These are phyloP conservation scores for Eulemur coronatus DNA, from an alignment of 2,797 vertebrate species.

Conservation along the genomic window DNA sequence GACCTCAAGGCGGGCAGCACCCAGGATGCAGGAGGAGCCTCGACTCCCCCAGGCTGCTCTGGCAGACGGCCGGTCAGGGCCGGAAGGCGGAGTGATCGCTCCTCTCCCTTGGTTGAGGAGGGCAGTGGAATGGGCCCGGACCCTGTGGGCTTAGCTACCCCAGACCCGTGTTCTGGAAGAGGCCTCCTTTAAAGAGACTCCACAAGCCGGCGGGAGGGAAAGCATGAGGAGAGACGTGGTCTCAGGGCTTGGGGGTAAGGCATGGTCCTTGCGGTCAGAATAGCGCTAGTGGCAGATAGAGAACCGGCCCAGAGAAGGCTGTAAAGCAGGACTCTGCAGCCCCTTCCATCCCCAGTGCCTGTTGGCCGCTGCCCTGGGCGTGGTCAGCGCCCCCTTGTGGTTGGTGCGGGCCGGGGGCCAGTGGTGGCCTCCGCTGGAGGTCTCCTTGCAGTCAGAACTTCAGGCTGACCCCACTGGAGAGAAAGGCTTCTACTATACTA, in stretches of 20 bases:
- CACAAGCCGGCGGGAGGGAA: background rate
- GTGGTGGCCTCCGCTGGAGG: conserved; percentile 76
- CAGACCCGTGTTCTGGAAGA: background rate
- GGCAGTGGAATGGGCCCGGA: background rate
- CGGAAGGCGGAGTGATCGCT: background rate
- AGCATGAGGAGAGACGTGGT: background rate
- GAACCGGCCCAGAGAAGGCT: background rate
- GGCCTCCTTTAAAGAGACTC: background rate
- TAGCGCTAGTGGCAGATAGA: background rate
- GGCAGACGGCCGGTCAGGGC: background rate
- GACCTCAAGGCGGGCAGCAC: background rate
- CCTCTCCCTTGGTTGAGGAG: background rate
- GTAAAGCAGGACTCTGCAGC: background rate
- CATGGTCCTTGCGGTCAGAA: background rate
- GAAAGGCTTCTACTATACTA: conserved; percentile 77
- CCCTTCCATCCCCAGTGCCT: background rate
- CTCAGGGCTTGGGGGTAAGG: conserved; percentile 11
- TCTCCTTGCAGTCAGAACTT: conserved; percentile 77
- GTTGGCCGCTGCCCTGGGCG: background rate
- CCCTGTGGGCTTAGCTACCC: background rate
- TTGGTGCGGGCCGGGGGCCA: background rate
- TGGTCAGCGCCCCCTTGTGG: conserved; percentile 33
- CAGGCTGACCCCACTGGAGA: conserved; percentile 66
- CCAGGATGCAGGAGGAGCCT: background rate
- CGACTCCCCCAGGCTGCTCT: background rate